These are phyloP conservation scores for Drosophila pruinosa DNA, from an alignment of 1,140 invertebrate species.

Conservation along the genomic window DNA sequence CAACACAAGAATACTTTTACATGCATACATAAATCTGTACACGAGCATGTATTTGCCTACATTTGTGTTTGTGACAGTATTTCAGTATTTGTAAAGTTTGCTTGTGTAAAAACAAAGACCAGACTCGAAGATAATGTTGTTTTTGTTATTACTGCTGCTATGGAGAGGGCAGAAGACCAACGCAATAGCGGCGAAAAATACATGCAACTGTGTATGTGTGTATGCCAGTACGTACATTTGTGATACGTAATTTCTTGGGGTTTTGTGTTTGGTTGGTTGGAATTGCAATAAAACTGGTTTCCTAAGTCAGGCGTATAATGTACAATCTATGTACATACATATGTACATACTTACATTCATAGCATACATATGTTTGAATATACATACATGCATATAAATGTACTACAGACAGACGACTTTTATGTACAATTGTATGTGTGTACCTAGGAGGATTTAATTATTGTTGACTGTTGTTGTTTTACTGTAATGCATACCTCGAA, in stretches of 20 bases:
- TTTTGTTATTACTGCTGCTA: conserved; percentile 6
- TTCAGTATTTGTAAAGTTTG: conserved; percentile 8
- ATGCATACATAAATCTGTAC: background rate
- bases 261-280: conserved; percentile 62
- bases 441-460: conserved; percentile 51
- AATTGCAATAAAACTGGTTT: conserved; percentile 79
- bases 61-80: background rate
- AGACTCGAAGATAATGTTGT: conserved; percentile 26
- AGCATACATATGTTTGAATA: no score
- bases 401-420: background rate
- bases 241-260: conserved; percentile 78
- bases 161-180: conserved; percentile 33
- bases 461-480: conserved; percentile 46
- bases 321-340: conserved; percentile 27
- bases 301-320: conserved; percentile 72
- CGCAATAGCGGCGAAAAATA: conserved; percentile 38
- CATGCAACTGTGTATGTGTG: no score
- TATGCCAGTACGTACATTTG: conserved; percentile 43
- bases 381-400: background rate
- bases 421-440: background rate
- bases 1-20: conserved; percentile 2
- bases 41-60: no score
- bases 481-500: conserved; percentile 31
- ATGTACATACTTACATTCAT: background rate
- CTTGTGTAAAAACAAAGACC: conserved; percentile 41